phyloP scores from a whole-genome alignment of 2,113 vertebrate genomes.

The Oxyura jamaicensis region DNA sequence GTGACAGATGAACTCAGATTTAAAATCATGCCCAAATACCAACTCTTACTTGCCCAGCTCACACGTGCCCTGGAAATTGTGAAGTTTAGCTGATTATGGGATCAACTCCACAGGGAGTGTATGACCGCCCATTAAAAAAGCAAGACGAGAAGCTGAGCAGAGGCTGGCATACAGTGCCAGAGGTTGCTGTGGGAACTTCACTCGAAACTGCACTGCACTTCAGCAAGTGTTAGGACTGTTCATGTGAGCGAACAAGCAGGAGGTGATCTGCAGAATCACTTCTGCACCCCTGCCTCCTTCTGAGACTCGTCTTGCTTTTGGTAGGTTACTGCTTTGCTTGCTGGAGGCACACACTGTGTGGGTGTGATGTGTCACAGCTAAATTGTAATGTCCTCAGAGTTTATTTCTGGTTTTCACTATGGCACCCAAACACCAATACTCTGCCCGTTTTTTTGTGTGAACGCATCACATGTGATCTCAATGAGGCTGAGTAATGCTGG shows the following conservation, averaged over 20 bases:
- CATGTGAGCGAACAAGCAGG: neutral
- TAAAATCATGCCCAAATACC: neutral
- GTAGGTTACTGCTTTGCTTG: neutral
- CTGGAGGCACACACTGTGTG: rapidly evolving
- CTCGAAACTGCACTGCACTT: neutral
- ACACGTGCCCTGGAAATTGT: neutral
- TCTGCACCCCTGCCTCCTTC: neutral
- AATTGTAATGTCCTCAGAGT: neutral
- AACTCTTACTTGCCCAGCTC: neutral
- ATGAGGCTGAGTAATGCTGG: neutral
- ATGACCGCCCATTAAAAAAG: neutral
- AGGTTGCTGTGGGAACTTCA: neutral
- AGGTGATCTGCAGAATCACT: neutral
- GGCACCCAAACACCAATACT: neutral
- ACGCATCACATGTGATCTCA: neutral
- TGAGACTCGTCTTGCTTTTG: neutral
- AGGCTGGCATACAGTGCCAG: neutral
- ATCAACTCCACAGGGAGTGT: neutral
- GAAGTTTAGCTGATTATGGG: neutral
- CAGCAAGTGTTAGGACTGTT: neutral
- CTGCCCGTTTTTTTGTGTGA: too few species aligned
- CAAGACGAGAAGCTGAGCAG: neutral
- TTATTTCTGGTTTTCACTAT: neutral
- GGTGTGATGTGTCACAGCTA: neutral
- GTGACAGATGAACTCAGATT: neutral